Base-by-base conservation (phyloP, 2,113 vertebrate species). In the Chionodraco myersi region DNA sequence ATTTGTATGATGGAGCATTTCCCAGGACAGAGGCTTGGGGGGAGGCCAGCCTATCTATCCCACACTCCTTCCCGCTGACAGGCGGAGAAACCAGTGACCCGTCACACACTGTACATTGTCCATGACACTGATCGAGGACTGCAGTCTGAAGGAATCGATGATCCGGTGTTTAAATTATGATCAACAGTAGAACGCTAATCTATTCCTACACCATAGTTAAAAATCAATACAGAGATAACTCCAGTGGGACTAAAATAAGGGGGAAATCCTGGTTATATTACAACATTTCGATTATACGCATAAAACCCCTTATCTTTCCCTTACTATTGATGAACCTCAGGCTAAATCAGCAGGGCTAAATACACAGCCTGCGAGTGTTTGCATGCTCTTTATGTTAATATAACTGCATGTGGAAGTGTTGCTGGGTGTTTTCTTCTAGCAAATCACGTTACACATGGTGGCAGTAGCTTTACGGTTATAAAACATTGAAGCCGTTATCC, bases 21-120 rank as follows among this genome's bases (percentile, higher is more conserved):
- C 63, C 44, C 59, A 54, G 66, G 70, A 86, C 80, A 75, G 75
- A 67, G 61, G 62, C 60, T 91, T 89, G 79, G 84, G 75, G 41
- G 75, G 51, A 63, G 7, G 59, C 78, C 86, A 87, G 64, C 72
- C 53, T 71, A 89, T 86, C 30, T 68, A 77, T 81, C 66, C 58
- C 41, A 75, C 59, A 14, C 57, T 69, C 54, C 60, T 75, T 71
- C 51, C 66, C 13, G 21, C 69, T 76, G 71, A 84, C 63, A 64
- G 64, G 59, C 65, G 8, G n/a, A 72, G 62, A 69, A 83, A 63
- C 49, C 48, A 9, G 53, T 77, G 80, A 88, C 83, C 76, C 65
- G 3, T 77, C 21, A 10, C 53, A 60, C 23, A 52, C 72, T 65
- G 68, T 47, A 81, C 59, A 62, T 34, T 51, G 48, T 72, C 73